phyloP scores from a whole-genome alignment of 1,140 invertebrate genomes.

The Drosophila eugracilis region DNA sequence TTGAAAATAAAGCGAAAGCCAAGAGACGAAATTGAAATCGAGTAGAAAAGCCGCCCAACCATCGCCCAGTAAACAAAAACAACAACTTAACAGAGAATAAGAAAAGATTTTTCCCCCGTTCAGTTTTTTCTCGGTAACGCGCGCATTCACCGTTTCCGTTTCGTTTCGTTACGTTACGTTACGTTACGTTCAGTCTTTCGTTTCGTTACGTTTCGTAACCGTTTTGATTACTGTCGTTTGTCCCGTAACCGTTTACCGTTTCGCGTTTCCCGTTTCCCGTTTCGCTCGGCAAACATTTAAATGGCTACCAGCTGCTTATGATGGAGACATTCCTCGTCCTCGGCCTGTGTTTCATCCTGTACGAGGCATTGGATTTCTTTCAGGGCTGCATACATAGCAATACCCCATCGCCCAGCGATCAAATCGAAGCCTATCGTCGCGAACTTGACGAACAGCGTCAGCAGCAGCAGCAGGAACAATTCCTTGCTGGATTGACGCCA shows the following conservation, averaged over 20 bases:
- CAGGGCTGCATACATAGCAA: slow-evolving; percentile 84
- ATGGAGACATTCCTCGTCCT: slow-evolving; percentile 85
- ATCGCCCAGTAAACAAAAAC: too few relatives aligned
- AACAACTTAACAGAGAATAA: too few relatives aligned
- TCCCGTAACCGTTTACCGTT: slow-evolving; percentile 19
- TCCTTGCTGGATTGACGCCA: slow-evolving; percentile 76
- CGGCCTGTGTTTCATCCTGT: slow-evolving; percentile 85
- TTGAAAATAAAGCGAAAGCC: slow-evolving; percentile 52
- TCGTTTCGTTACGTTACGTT: slow-evolving; percentile 22
- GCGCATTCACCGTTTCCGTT: slow-evolving; percentile 27
- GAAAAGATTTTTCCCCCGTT: slow-evolving; percentile 11
- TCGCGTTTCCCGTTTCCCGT: slow-evolving; percentile 23
- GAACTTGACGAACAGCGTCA: slow-evolving; percentile 84
- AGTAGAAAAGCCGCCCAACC: too few relatives aligned
- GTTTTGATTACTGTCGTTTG: too few relatives aligned
- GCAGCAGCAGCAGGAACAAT: slow-evolving; percentile 84
- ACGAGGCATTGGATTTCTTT: slow-evolving; percentile 85
- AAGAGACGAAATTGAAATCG: slow-evolving; percentile 34
- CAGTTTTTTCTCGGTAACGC: slow-evolving; percentile 26
- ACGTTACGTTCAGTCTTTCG: slow-evolving; percentile 7
- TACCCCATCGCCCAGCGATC: slow-evolving; percentile 74
- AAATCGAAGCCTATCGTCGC: slow-evolving; percentile 83
- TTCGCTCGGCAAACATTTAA: slow-evolving; percentile 52
- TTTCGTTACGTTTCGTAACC: slow-evolving; percentile 21
- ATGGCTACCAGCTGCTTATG: slow-evolving; percentile 83